Conservation (phyloP, 1,140 invertebrate species). For the Drosophila kurseongensis region DNA sequence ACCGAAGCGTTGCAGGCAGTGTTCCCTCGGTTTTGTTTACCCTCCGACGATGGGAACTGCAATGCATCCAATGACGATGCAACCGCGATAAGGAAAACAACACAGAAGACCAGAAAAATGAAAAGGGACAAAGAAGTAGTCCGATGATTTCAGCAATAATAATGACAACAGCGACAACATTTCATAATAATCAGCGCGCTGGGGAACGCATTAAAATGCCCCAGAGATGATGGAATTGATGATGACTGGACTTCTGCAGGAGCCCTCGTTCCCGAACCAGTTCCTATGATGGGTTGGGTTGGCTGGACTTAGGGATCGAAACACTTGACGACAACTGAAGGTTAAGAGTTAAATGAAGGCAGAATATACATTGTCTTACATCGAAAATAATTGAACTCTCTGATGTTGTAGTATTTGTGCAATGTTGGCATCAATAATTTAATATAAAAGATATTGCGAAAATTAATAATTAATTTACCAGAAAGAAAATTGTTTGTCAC, state of each 20-base stretch:
- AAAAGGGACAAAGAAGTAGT: constrained; percentile 14
- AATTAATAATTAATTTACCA: too few species aligned
- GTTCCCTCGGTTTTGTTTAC: constrained; percentile 32
- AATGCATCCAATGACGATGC: constrained; percentile 34
- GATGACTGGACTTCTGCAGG: constrained; percentile 18
- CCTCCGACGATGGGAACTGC: constrained; percentile 32
- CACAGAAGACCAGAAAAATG: constrained; percentile 1
- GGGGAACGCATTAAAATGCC: constrained; percentile 45
- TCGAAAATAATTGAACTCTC: not conserved
- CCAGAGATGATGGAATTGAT: constrained; percentile 48
- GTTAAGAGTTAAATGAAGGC: not conserved
- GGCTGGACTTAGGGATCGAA: too few species aligned
- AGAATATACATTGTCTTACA: not conserved
- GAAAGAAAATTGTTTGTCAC: not conserved
- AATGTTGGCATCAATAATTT: not conserved
- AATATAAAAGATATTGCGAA: too few species aligned
- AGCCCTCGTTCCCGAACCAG: not conserved
- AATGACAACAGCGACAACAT: constrained; percentile 57
- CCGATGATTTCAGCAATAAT: constrained; percentile 37
- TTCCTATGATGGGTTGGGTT: not conserved
- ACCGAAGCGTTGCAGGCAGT: constrained; percentile 46
- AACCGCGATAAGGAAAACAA: constrained; percentile 34
- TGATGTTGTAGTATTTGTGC: not conserved
- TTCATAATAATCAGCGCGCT: constrained; percentile 62
- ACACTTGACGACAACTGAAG: constrained; percentile 4